Conservation (phyloP, 1,140 invertebrate species). For the Caerostris darwini region DNA sequence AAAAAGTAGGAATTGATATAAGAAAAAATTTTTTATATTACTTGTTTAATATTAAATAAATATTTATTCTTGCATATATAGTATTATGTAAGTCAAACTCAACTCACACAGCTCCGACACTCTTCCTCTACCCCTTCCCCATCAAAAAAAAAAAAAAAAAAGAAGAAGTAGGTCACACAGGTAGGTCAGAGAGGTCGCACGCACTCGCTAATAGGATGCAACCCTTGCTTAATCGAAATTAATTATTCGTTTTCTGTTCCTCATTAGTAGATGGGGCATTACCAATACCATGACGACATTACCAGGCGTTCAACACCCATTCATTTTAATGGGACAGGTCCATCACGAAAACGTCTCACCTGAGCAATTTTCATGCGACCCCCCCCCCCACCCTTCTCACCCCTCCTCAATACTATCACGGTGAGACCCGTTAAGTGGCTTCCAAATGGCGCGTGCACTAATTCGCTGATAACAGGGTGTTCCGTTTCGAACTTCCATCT, state of each 20-base stretch:
- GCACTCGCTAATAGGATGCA: neutral
- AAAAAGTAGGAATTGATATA: too few relatives aligned
- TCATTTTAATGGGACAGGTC: neutral
- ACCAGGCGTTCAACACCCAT: constrained; percentile 21
- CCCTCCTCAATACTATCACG: constrained; percentile 27
- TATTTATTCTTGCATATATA: too few relatives aligned
- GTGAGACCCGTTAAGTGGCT: constrained; percentile 40
- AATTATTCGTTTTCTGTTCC: neutral
- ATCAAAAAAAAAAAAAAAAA: neutral
- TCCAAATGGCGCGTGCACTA: constrained; percentile 55
- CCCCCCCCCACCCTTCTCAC: neutral
- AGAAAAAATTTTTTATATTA: too few relatives aligned
- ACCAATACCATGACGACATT: constrained; percentile 39
- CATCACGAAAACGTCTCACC: constrained; percentile 9
- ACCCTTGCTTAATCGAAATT: constrained; percentile 13
- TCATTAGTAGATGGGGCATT: constrained; percentile 34
- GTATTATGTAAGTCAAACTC: too few relatives aligned
- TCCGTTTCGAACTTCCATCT: neutral
- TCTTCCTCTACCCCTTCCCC: too few relatives aligned
- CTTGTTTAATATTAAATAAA: too few relatives aligned
- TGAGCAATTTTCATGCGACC: constrained; percentile 44
- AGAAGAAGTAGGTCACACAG: neutral
- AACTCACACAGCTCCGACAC: too few relatives aligned
- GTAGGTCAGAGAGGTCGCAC: too few relatives aligned
- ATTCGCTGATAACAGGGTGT: constrained; percentile 50